phyloP scores from a whole-genome alignment of 2,888 invertebrate genomes.

The Drosophila melanocephala region DNA sequence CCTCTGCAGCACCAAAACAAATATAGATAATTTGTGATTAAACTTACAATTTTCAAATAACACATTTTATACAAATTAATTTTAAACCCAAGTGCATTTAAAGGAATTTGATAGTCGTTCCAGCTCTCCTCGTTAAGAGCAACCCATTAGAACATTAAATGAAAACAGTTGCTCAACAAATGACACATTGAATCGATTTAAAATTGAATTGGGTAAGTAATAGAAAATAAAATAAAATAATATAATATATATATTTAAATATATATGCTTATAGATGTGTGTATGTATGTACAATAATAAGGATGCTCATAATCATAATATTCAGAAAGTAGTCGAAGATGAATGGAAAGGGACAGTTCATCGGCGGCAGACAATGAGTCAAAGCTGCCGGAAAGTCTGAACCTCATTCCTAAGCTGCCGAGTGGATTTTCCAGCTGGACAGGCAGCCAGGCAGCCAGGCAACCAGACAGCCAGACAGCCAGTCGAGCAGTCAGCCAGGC shows the following conservation, averaged over 20 bases:
- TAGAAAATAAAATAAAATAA: no score
- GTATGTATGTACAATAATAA: background rate
- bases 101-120: no score
- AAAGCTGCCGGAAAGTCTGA: slow-evolving; percentile 13
- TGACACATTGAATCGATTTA: no score
- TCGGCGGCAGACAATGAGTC: slow-evolving; percentile 11
- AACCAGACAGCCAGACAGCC: background rate
- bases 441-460: slow-evolving; percentile 33
- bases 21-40: background rate
- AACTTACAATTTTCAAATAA: background rate
- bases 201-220: background rate
- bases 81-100: background rate
- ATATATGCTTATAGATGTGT: background rate
- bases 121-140: no score
- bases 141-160: no score
- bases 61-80: background rate
- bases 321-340: slow-evolving; percentile 1
- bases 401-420: slow-evolving; percentile 30
- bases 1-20: background rate
- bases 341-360: background rate
- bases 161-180: no score
- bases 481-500: slow-evolving; percentile 5
- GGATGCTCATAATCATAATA: background rate
- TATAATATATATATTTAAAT: background rate
- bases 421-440: slow-evolving; percentile 71